phyloP scores from a whole-genome alignment of 2,113 vertebrate species.

The Sinocyclocheilus rhinocerous region DNA sequence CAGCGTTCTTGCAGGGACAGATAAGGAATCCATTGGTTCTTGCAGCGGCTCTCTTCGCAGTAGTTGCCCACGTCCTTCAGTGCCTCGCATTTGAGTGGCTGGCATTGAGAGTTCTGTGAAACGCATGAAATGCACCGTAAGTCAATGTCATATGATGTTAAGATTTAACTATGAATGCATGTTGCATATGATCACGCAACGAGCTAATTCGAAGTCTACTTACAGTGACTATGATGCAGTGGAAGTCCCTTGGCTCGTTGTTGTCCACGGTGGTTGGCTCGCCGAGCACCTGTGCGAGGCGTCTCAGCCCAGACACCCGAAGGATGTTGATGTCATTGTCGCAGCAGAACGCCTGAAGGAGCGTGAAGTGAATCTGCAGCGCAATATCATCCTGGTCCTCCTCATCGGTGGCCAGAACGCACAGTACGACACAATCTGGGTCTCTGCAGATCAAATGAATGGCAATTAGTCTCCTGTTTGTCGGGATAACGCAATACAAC shows the following conservation, averaged over 20 bases:
- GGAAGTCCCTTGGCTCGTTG: conserved; percentile 84
- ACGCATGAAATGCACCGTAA: not conserved
- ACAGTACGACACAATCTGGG: conserved; percentile 90
- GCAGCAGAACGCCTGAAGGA: conserved; percentile 91
- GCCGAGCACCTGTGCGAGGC: conserved; percentile 80
- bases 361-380: conserved; percentile 93
- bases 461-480: not conserved
- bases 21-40: conserved; percentile 89
- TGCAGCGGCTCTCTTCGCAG: conserved; percentile 86
- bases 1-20: conserved; percentile 87
- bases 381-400: conserved; percentile 86
- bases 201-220: conserved; percentile 52
- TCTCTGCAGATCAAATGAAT: conserved; percentile 73
- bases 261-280: conserved; percentile 67
- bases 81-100: conserved; percentile 81
- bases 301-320: conserved; percentile 82
- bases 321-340: conserved; percentile 92
- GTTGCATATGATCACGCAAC: not conserved
- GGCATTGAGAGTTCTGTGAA: conserved; percentile 82
- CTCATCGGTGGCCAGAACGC: conserved; percentile 84
- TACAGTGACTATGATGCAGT: conserved; percentile 93
- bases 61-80: conserved; percentile 84
- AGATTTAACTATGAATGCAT: not conserved
- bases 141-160: not conserved
- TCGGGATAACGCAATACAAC: not conserved